Conservation (phyloP, 2,797 vertebrate species). For the Adrianichthys oophorus region DNA sequence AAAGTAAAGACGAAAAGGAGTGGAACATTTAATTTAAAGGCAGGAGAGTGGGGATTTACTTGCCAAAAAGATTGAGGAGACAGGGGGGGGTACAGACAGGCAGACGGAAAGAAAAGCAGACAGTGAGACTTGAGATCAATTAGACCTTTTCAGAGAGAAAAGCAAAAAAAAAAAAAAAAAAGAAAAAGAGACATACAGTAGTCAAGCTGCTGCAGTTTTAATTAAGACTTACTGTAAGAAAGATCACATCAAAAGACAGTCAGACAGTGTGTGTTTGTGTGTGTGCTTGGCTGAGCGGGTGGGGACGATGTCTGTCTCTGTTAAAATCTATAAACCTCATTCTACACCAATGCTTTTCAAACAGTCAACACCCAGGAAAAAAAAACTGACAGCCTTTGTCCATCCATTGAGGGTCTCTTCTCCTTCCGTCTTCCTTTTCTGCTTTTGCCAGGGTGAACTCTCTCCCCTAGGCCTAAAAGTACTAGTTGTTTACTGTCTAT, state of each 20-base stretch:
- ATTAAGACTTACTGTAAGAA: constrained; percentile 65
- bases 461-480: constrained; percentile 68
- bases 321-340: constrained; percentile 42
- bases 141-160: constrained; percentile 47
- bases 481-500: constrained; percentile 77
- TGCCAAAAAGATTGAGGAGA: constrained; percentile 18
- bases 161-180: constrained; percentile 51
- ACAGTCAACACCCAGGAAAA: constrained; percentile 49
- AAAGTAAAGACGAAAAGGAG: constrained; percentile 44
- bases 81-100: constrained; percentile 31
- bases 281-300: constrained; percentile 27
- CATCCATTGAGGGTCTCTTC: constrained; percentile 38
- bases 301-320: constrained; percentile 32
- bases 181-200: constrained; percentile 9
- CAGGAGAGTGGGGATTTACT: constrained; percentile 18
- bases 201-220: constrained; percentile 54
- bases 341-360: constrained; percentile 33
- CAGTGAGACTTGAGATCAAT: constrained; percentile 43
- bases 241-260: constrained; percentile 67
- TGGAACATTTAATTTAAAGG: constrained; percentile 38
- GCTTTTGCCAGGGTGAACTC: constrained; percentile 59
- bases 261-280: constrained; percentile 13
- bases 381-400: constrained; percentile 50
- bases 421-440: constrained; percentile 37
- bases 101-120: constrained; percentile 60